Evolutionary conservation across 2,113 vertebrate genomes (phyloP), one percentile per base, ranked within the genome.

Genomic region (Apistogramma diplotaenia): DNA sequence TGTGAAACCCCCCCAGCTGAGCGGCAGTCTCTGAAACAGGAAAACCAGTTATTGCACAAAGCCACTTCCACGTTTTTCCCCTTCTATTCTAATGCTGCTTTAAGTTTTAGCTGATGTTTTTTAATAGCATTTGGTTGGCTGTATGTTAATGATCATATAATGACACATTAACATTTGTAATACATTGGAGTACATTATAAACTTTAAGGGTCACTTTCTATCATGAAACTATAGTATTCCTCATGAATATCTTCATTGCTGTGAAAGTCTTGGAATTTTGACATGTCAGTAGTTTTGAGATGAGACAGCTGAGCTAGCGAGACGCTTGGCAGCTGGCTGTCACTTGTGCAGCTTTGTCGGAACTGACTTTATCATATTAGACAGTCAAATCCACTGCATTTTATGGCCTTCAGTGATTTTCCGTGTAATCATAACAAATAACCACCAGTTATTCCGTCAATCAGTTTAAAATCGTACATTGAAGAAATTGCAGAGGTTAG

Each of bases 311-410:
- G 60, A 85, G 85, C 29, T 19, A 81, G 81, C 70, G 81, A 62
- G 71, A 83, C 76, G 55, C 54, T 81, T 89, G 87, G 80, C 89
- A 92, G 81, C 84, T 89, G 89, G 81, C 80, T 92, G 93, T 90
- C 91, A 87, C 76, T 76, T 19, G 78, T 90, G 82, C 83, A 62
- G 85, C 89, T 91, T 85, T 89, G 73, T 88, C 51, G 91, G 79
- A 78, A 81, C 40, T 89, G 82, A 40, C 81, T 86, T 86, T 56
- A 85, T 87, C 74, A 59, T 73, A 82, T 90, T 85, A 89, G 87
- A 89, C 81, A 21, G 76, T 62, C 43, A 87, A 84, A 90, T 82
- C 87, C 54, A 46, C 71, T 85, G 79, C 83, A 62, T 94, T 93
- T 90, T 76, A 89, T 23, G 25, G 61, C 80, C 83, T 77, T 83